phyloP scores from a whole-genome alignment of 2,888 invertebrate genomes.

The Orthosia gothica region DNA sequence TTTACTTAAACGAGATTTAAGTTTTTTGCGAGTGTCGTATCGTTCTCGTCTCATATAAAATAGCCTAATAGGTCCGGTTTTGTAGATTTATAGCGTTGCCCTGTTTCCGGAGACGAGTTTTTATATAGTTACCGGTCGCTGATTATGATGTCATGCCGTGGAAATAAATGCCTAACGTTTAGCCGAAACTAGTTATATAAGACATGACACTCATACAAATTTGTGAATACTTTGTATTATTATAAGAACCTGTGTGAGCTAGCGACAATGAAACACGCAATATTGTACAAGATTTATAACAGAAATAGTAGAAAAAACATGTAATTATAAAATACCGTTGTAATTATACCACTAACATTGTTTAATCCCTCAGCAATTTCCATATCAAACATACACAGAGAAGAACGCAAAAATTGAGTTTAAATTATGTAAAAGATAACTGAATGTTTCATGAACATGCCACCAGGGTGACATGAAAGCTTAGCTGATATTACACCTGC shows the following conservation, averaged over 20 bases:
- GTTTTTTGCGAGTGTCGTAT: neutral
- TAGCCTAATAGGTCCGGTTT: constrained; percentile 51
- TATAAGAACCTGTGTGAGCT: neutral
- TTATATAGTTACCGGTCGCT: constrained; percentile 58
- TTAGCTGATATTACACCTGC: constrained; percentile 40
- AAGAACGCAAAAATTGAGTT: constrained; percentile 49
- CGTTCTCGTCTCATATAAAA: constrained; percentile 35
- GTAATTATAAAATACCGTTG: constrained; percentile 27
- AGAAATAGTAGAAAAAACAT: constrained; percentile 11
- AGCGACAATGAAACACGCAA: neutral
- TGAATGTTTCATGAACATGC: constrained; percentile 66
- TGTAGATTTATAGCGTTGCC: constrained; percentile 47
- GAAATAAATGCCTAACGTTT: constrained; percentile 45
- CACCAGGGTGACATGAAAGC: constrained; percentile 50
- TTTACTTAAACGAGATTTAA: too few species aligned
- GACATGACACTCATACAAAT: constrained; percentile 39
- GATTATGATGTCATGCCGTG: constrained; percentile 58
- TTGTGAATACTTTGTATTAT: constrained; percentile 6
- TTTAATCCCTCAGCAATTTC: constrained; percentile 48
- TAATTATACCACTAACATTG: constrained; percentile 41
- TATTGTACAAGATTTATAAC: neutral
- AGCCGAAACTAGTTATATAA: constrained; percentile 21
- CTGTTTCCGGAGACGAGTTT: constrained; percentile 61
- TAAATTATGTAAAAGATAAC: constrained; percentile 61
- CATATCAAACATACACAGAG: constrained; percentile 55